A percentile compares a stretch with the other conserved stretches of the same genome.
phyloP scores from a whole-genome alignment of 1,140 invertebrate species.

The Megathymus violae region DNA sequence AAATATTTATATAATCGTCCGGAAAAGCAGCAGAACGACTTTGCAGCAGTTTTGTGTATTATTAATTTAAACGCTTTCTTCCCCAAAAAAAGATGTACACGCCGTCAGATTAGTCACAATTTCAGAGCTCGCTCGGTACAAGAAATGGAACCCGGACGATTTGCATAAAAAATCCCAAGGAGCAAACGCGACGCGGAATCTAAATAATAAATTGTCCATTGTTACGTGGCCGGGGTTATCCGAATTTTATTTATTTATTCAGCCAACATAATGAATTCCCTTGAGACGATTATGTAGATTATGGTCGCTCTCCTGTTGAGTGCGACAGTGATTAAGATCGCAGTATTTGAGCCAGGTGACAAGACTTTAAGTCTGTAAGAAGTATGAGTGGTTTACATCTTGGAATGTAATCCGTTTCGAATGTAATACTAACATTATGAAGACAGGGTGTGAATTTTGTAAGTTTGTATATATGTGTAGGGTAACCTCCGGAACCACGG shows the following conservation, averaged over 20 bases:
- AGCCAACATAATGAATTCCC: slow-evolving; percentile 70
- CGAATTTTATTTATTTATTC: slow-evolving; percentile 66
- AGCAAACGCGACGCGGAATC: slow-evolving; percentile 61
- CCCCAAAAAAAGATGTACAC: slow-evolving; percentile 7
- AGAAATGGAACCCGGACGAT: slow-evolving; percentile 39
- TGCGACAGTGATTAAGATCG: slow-evolving; percentile 11
- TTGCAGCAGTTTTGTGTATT: too few species aligned
- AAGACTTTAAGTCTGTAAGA: too few species aligned
- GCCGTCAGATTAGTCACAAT: slow-evolving; percentile 36
- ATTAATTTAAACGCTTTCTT: slow-evolving; percentile 11
- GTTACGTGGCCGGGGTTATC: slow-evolving; percentile 55
- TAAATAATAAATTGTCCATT: slow-evolving; percentile 80
- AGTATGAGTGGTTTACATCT: too few species aligned
- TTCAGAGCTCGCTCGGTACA: slow-evolving; percentile 37
- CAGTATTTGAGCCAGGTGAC: slow-evolving; percentile 20
- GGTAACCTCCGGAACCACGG: too few species aligned
- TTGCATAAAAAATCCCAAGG: slow-evolving; percentile 69
- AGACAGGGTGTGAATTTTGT: too few species aligned
- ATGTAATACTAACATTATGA: too few species aligned
- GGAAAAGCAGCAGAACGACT: too few species aligned
- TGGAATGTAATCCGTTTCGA: too few species aligned
- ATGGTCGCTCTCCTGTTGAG: slow-evolving; percentile 38
- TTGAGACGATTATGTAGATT: slow-evolving; percentile 64
- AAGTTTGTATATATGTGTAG: too few species aligned
- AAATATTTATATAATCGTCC: too few species aligned